Evolutionary conservation across 1,140 invertebrate species (phyloP).

Genomic region (Papilio xuthus): DNA sequence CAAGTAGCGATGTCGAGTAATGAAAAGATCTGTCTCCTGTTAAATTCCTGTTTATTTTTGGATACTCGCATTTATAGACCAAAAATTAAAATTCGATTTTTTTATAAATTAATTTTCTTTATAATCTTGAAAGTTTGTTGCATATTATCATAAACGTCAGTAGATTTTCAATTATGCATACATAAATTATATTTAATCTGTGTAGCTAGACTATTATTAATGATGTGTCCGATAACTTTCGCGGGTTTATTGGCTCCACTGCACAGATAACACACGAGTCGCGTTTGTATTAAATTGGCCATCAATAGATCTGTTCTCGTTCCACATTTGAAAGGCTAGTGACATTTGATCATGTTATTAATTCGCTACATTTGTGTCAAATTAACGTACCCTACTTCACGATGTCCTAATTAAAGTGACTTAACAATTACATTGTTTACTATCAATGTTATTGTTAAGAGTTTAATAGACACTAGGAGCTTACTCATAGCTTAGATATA

Average conservation of each 20-base stretch:
- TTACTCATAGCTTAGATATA: background rate
- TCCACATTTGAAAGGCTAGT: conserved; percentile 51
- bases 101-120: background rate
- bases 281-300: conserved; percentile 62
- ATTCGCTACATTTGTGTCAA: conserved; percentile 39
- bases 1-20: no score
- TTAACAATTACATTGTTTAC: conserved; percentile 20
- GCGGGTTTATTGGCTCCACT: conserved; percentile 34
- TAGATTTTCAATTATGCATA: conserved; percentile 9
- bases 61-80: no score
- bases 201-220: conserved; percentile 11
- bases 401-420: background rate
- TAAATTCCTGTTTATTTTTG: no score
- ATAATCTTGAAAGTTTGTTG: background rate
- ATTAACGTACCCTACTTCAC: conserved; percentile 15
- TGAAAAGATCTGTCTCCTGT: no score
- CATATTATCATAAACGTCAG: background rate
- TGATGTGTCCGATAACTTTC: conserved; percentile 26
- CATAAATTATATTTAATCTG: conserved; percentile 21
- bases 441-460: background rate
- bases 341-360: conserved; percentile 47
- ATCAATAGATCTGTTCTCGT: conserved; percentile 63
- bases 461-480: background rate
- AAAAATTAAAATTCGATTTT: background rate
- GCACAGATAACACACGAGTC: conserved; percentile 45